These are phyloP conservation scores for Serilophus lunatus DNA, from an alignment of 2,113 vertebrate species.

Conservation along the genomic window DNA sequence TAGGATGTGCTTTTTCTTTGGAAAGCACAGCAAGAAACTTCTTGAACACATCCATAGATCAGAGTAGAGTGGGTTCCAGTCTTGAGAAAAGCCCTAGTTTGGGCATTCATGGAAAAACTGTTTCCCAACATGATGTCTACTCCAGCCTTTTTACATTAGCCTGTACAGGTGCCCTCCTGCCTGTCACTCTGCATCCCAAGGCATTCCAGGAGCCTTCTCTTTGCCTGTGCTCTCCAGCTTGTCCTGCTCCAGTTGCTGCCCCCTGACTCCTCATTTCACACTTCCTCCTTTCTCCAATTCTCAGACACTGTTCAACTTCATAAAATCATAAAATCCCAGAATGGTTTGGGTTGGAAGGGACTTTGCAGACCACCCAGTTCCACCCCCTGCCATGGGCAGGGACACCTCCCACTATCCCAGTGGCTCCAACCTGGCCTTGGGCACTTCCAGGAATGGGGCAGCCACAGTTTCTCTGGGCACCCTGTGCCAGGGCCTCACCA, in stretches of 20 bases:
- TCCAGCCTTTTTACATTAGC: not conserved
- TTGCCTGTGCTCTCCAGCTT: not conserved
- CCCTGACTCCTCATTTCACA: not conserved
- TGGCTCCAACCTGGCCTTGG: not conserved
- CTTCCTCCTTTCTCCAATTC: not conserved
- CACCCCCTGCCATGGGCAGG: not conserved
- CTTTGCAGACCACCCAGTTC: not conserved
- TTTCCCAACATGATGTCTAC: not conserved
- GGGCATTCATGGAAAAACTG: not conserved
- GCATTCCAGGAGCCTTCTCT: not conserved
- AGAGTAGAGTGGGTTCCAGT: not conserved
- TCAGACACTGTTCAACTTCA: not conserved
- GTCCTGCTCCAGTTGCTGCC: not conserved
- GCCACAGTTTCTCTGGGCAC: not conserved
- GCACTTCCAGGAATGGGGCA: not conserved
- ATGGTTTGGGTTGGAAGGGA: not conserved
- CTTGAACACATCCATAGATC: not conserved
- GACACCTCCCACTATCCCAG: not conserved
- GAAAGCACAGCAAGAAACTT: not conserved
- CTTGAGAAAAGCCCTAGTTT: not conserved
- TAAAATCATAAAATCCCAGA: not conserved
- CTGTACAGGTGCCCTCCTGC: not conserved
- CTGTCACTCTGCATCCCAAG: not conserved
- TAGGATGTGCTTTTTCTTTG: not conserved
- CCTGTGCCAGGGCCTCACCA: not conserved